Base-by-base conservation (phyloP, 1,140 invertebrate genomes). In the Macrocentrus cingulum region DNA sequence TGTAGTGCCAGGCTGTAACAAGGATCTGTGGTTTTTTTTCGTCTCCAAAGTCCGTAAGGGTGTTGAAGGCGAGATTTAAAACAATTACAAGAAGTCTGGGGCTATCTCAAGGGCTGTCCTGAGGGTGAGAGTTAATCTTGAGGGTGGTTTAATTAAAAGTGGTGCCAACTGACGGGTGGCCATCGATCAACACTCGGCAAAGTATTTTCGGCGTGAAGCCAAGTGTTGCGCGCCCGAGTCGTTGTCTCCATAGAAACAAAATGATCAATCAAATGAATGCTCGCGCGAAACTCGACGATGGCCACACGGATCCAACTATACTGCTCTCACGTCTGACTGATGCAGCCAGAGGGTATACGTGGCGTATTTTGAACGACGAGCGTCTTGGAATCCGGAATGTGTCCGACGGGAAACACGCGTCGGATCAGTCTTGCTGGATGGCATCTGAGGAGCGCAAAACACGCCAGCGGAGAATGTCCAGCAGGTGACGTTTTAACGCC, bases 81-180 rank as follows among this genome's bases (percentile, higher is more conserved):
- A 79, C 74, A 79, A 79, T 77, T 77, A 77, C 71, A 75, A 74
- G 69, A 13, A 51, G 49, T 37, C 19, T 36, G 13, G 16, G 13
- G 16, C 19, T 22, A 13, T 9, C 44, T 46, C n/a, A 22, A 36
- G 32, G 32, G 32, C 29, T 18, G 49, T 19, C 15, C 29, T 2
- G 11, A 65, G 46, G 66, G 59, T 64, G 67, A 48, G 67, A 72
- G 70, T 75, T 77, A 77, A 79, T 79, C 76, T 77, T 73, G 74
- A 76, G 75, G 76, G 75, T 60, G 74, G 65, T 79, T 79, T 79
- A 79, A 79, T 79, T 79, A 79, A 79, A 79, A 79, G 75, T 76
- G 71, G 70, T 76, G 71, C 76, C 76, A 79, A 79, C 76, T 79
- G 76, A 77, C 75, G 74, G 75, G 72, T 76, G 68, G 67, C 74